These are phyloP conservation scores for Oriolus oriolus DNA, from an alignment of 2,113 vertebrate genomes.

Conservation along the genomic window DNA sequence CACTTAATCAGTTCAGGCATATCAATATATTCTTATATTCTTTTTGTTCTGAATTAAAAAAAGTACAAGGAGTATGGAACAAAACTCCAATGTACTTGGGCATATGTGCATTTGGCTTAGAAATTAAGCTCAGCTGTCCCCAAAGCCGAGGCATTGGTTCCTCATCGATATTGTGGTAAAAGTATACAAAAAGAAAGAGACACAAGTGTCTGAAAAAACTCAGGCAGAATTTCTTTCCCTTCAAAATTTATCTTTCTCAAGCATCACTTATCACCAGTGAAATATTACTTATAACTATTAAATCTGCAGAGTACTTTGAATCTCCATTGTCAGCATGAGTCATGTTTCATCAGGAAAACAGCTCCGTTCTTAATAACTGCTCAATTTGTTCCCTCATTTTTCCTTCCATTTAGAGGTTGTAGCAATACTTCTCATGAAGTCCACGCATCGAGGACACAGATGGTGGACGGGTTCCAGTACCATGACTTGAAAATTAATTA, in stretches of 20 bases:
- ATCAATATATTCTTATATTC: neutral
- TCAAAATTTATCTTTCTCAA: constrained; percentile 3
- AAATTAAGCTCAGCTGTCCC: neutral
- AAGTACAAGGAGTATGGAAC: neutral
- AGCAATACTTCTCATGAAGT: neutral
- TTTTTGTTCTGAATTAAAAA: neutral
- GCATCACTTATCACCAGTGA: constrained; percentile 8
- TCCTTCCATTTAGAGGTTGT: neutral
- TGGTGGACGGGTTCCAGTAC: neutral
- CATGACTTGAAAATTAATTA: constrained; percentile 6
- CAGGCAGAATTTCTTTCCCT: neutral
- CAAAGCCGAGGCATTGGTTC: neutral
- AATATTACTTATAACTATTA: constrained; percentile 42
- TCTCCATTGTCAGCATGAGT: constrained; percentile 5
- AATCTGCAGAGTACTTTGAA: constrained; percentile 15
- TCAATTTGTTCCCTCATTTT: constrained; percentile 2
- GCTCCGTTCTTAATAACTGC: neutral
- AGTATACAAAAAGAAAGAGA: neutral
- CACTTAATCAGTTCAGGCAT: neutral
- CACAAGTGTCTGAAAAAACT: neutral
- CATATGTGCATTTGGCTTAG: neutral
- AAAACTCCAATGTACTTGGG: neutral
- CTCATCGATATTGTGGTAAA: neutral
- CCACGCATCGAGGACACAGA: neutral
- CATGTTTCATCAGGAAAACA: constrained; percentile 45